Evolutionary conservation across 2,888 invertebrate species (phyloP).

Genomic region (Synanthedon tipuliformis): DNA sequence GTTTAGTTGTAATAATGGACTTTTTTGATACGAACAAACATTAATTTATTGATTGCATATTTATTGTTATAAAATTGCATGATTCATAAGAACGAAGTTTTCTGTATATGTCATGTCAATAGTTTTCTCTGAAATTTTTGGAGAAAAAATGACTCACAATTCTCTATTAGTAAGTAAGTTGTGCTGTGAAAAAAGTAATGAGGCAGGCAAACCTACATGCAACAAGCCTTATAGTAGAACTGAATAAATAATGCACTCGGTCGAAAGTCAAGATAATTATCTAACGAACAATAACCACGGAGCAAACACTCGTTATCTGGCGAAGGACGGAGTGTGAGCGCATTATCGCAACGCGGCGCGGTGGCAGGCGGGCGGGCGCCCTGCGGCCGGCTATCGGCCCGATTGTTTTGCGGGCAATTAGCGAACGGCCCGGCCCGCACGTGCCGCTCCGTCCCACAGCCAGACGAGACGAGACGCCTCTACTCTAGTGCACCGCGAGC

Average conservation of each 20-base stretch:
- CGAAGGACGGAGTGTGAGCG: slow-evolving; percentile 32
- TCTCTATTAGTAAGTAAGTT: no score
- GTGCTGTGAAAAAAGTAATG: no score
- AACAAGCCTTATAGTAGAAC: no score
- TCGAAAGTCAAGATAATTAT: background rate
- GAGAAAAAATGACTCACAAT: no score
- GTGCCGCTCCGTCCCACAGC: slow-evolving; percentile 27
- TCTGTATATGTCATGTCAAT: no score
- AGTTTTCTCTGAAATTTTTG: no score
- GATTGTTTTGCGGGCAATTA: slow-evolving; percentile 69
- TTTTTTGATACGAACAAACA: no score
- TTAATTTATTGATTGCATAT: no score
- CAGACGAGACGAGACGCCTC: slow-evolving; percentile 9
- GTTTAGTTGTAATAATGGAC: no score
- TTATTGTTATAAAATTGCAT: no score
- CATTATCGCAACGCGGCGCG: slow-evolving; percentile 24
- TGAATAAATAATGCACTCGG: no score
- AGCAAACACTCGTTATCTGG: slow-evolving; percentile 19
- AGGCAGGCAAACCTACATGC: background rate
- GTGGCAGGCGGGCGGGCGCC: slow-evolving; percentile 8
- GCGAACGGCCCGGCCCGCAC: slow-evolving; percentile 37
- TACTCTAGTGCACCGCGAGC: slow-evolving; percentile 61
- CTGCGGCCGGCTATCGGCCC: slow-evolving; percentile 37
- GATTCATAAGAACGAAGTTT: no score
- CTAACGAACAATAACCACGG: slow-evolving; percentile 25